phyloP scores from a whole-genome alignment of 2,888 invertebrate species.

The Rapana venosa region DNA sequence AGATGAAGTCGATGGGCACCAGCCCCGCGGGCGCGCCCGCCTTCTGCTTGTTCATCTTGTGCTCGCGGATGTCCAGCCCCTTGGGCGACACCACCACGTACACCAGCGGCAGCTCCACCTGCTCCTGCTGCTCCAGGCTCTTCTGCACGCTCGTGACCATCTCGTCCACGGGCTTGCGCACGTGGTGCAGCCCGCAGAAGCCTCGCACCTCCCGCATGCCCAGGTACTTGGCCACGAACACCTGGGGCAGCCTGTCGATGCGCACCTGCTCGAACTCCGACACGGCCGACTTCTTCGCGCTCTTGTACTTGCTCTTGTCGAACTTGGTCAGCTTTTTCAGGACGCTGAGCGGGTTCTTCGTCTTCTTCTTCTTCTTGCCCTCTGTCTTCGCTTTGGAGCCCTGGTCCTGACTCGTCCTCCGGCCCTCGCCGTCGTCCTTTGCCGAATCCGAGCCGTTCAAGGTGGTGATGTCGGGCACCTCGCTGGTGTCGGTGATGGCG shows the following conservation, averaged over 20 bases:
- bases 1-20: constrained; percentile 76
- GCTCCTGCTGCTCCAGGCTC: constrained; percentile 59
- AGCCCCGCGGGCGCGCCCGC: constrained; percentile 59
- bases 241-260: constrained; percentile 75
- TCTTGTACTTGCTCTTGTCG: constrained; percentile 61
- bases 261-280: constrained; percentile 68
- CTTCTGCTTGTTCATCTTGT: constrained; percentile 66
- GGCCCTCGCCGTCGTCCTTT: not conserved
- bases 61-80: constrained; percentile 72
- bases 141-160: constrained; percentile 70
- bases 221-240: constrained; percentile 77
- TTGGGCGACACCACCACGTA: constrained; percentile 72
- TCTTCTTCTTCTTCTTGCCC: constrained; percentile 41
- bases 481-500: not conserved
- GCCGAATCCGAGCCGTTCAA: not conserved
- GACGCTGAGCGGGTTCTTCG: constrained; percentile 57
- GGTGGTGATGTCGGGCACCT: not conserved
- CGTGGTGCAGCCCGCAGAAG: constrained; percentile 73
- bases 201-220: constrained; percentile 72
- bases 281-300: constrained; percentile 44
- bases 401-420: not conserved
- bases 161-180: constrained; percentile 74
- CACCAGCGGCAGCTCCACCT: constrained; percentile 73
- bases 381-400: not conserved
- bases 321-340: constrained; percentile 65